Percentiles rank a stretch among this genome's conserved stretches.
Evolutionary conservation across 2,797 vertebrate species (phyloP).

Genomic region (Alectoris magna): DNA sequence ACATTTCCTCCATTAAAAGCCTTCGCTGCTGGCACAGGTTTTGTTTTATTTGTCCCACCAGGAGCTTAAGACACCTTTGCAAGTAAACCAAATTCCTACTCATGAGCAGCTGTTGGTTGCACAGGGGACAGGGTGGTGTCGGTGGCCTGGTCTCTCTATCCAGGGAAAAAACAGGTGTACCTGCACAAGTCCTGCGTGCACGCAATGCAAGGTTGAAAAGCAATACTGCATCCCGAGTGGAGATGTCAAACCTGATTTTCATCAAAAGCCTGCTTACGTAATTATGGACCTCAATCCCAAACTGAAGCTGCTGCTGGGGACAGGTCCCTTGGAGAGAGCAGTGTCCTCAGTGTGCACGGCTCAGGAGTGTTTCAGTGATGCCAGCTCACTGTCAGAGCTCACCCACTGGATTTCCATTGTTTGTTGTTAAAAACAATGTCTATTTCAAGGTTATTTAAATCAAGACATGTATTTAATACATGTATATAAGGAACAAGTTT

Average conservation of each 20-base stretch:
- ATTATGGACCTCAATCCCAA: not conserved
- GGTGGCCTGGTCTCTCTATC: rapidly evolving
- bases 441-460: not conserved
- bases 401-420: not conserved
- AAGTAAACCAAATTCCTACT: not conserved
- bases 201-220: not conserved
- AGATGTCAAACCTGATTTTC: not conserved
- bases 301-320: not conserved
- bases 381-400: not conserved
- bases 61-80: not conserved
- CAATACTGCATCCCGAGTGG: not conserved
- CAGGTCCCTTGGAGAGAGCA: not conserved
- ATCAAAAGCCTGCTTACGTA: not conserved
- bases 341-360: rapidly evolving
- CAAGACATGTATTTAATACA: no score
- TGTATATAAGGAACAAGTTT: no score
- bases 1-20: not conserved
- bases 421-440: not conserved
- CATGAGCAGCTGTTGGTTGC: not conserved
- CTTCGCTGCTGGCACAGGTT: not conserved
- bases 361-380: not conserved
- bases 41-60: not conserved
- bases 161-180: not conserved
- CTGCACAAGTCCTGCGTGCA: not conserved
- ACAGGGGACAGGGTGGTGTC: not conserved